A percentile compares a stretch with the other conserved stretches of the same genome.
phyloP scores from a whole-genome alignment of 2,888 invertebrate species.

The Alloplasta piceator region DNA sequence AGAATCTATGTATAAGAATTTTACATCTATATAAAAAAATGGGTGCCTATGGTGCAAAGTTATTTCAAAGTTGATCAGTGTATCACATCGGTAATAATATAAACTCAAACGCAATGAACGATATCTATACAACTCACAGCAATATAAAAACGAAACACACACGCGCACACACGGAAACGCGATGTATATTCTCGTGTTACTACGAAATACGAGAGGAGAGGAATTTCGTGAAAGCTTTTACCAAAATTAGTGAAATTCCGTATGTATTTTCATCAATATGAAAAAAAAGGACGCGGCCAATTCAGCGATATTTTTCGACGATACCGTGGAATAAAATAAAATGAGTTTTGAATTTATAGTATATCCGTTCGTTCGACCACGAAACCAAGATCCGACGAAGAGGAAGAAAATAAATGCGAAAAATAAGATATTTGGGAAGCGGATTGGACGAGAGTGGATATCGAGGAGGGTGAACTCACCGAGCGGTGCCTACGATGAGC shows the following conservation, averaged over 20 bases:
- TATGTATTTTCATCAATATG: background rate
- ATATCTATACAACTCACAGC: slow-evolving; percentile 37
- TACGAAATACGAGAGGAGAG: slow-evolving; percentile 13
- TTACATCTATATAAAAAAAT: background rate
- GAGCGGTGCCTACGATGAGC: slow-evolving; percentile 89
- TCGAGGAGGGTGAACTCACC: slow-evolving; percentile 84
- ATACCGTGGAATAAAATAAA: background rate
- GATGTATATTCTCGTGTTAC: slow-evolving; percentile 38
- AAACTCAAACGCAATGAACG: slow-evolving; percentile 8
- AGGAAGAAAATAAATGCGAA: too few relatives aligned
- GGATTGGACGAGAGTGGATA: slow-evolving; percentile 39
- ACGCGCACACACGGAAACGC: slow-evolving; percentile 22
- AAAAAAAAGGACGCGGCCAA: background rate
- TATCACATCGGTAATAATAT: background rate
- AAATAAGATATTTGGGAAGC: slow-evolving; percentile 3
- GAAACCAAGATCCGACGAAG: too few relatives aligned
- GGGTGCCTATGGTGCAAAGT: background rate
- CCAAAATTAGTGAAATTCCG: background rate
- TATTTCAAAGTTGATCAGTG: slow-evolving; percentile 5
- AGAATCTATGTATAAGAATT: too few relatives aligned
- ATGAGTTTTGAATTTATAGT: too few relatives aligned
- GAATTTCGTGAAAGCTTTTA: background rate
- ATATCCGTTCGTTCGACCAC: too few relatives aligned
- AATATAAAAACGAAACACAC: slow-evolving; percentile 21
- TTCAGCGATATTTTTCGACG: too few relatives aligned